Evolutionary conservation across 1,140 invertebrate species (phyloP).

Genomic region (Oreohelix idahoensis): DNA sequence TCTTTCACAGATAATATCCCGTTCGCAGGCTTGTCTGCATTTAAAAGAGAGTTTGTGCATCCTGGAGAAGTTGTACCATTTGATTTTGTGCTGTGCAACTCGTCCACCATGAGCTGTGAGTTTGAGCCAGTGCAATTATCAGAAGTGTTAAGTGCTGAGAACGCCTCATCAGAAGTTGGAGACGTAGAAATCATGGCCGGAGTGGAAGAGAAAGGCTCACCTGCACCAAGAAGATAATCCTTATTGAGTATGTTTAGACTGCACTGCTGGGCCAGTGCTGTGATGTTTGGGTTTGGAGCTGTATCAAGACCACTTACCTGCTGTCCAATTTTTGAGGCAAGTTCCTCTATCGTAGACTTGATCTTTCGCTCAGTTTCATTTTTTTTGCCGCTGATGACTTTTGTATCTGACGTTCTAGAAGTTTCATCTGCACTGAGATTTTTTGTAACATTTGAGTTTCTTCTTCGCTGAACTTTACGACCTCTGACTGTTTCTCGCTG

Average conservation of each 20-base stretch:
- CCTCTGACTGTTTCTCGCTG: slow-evolving; percentile 41
- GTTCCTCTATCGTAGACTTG: slow-evolving; percentile 66
- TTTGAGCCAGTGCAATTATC: slow-evolving; percentile 45
- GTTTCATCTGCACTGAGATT: slow-evolving; percentile 35
- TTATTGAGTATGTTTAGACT: slow-evolving; percentile 87
- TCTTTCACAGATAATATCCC: slow-evolving; percentile 66
- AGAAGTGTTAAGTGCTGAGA: slow-evolving; percentile 40
- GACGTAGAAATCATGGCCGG: slow-evolving; percentile 48
- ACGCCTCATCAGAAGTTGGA: not conserved
- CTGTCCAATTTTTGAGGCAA: slow-evolving; percentile 67
- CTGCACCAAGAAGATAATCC: slow-evolving; percentile 82
- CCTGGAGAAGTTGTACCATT: slow-evolving; percentile 70
- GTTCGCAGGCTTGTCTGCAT: slow-evolving; percentile 69
- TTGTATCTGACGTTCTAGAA: slow-evolving; percentile 51
- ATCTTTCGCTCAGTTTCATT: slow-evolving; percentile 57
- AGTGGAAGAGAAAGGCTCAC: slow-evolving; percentile 71
- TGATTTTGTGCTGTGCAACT: slow-evolving; percentile 69
- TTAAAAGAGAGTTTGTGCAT: slow-evolving; percentile 71
- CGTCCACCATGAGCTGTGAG: slow-evolving; percentile 60
- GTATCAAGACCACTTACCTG: slow-evolving; percentile 50
- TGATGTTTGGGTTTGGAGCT: slow-evolving; percentile 80
- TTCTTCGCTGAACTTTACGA: slow-evolving; percentile 43
- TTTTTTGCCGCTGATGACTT: slow-evolving; percentile 54
- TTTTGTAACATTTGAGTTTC: slow-evolving; percentile 42
- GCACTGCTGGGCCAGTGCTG: slow-evolving; percentile 85